Conservation (phyloP, 2,888 invertebrate species). For the Leptinotarsa rubiginosa region DNA sequence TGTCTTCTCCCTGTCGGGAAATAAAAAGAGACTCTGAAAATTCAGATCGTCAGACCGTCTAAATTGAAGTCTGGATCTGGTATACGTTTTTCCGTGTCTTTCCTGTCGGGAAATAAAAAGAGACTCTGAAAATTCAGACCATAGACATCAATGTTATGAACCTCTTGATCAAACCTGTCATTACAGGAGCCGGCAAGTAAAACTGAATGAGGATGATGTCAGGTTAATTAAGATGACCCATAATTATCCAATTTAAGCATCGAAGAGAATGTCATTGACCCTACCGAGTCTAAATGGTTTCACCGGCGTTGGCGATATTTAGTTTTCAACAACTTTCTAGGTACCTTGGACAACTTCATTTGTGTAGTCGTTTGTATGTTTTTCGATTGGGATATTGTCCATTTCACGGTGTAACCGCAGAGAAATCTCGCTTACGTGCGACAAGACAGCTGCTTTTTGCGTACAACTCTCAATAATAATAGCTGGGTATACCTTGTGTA, state of each 20-base stretch:
- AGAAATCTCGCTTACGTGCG: slow-evolving; percentile 2
- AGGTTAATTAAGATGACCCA: neutral
- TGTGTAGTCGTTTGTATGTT: neutral
- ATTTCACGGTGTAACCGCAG: neutral
- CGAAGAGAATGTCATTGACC: neutral
- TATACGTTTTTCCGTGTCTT: too few relatives aligned
- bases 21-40: too few relatives aligned
- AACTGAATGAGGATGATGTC: neutral
- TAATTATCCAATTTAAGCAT: neutral
- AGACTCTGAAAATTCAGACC: too few relatives aligned
- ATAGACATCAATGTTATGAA: too few relatives aligned
- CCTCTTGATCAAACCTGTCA: too few relatives aligned
- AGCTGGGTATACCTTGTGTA: neutral
- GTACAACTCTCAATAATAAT: neutral
- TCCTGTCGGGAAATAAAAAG: too few relatives aligned
- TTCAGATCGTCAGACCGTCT: too few relatives aligned
- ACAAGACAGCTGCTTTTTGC: slow-evolving; percentile 5
- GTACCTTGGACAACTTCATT: slow-evolving; percentile 3
- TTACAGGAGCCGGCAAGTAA: neutral
- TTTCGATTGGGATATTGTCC: neutral
- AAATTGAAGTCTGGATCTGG: too few relatives aligned
- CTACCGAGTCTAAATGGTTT: neutral
- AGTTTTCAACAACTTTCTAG: neutral
- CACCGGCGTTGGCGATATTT: neutral
- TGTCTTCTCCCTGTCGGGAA: too few relatives aligned